Conservation (phyloP, 2,888 invertebrate species). For the Prosopocoilus inquinatus region DNA sequence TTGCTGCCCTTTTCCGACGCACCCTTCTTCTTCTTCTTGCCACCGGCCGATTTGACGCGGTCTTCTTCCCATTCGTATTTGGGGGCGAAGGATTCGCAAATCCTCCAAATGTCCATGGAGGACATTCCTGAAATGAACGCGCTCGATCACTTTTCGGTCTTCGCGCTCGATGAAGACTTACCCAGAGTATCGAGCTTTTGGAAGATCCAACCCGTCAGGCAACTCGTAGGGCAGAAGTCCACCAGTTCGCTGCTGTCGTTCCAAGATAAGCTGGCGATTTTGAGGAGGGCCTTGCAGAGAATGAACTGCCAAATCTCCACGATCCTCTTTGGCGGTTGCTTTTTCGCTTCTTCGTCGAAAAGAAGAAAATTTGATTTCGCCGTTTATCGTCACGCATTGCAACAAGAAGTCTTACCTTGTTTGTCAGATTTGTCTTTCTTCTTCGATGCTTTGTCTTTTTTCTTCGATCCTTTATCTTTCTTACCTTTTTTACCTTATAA, state of each 20-base stretch:
- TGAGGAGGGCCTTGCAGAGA: conserved; percentile 51
- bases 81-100: conserved; percentile 20
- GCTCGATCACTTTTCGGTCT: neutral
- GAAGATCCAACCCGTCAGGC: conserved; percentile 51
- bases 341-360: conserved; percentile 23
- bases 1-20: conserved; percentile 6
- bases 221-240: conserved; percentile 50
- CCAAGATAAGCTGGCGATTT: conserved; percentile 49
- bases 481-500: conserved; percentile 5
- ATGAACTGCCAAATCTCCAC: conserved; percentile 54
- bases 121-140: conserved; percentile 4
- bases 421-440: too few relatives aligned
- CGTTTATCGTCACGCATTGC: neutral
- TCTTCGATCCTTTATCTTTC: conserved; percentile 9
- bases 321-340: conserved; percentile 29
- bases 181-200: conserved; percentile 35
- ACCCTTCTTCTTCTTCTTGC: conserved; percentile 4
- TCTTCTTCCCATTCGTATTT: conserved; percentile 34
- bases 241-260: conserved; percentile 38
- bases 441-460: conserved; percentile 10
- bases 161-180: conserved; percentile 12
- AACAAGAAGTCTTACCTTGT: neutral
- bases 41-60: conserved; percentile 4
- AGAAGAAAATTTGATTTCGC: neutral
- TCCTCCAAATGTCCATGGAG: conserved; percentile 37